These are phyloP conservation scores for Myotis davidii DNA, from an alignment of 2,113 vertebrate genomes.

Conservation along the genomic window DNA sequence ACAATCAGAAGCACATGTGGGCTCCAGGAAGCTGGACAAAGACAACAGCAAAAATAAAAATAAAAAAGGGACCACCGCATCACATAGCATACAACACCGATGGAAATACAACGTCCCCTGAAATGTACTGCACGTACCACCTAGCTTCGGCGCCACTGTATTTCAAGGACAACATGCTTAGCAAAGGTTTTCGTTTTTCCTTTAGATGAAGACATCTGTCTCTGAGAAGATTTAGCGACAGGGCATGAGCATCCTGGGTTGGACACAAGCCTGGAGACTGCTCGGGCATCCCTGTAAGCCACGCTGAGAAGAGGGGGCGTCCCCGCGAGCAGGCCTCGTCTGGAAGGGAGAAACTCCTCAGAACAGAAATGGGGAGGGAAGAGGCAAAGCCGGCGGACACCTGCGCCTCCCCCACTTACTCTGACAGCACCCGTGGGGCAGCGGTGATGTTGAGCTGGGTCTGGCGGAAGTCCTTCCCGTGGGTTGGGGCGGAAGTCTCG, in stretches of 20 bases:
- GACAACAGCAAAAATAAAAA: background rate
- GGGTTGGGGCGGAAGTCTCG: slow-evolving; percentile 9
- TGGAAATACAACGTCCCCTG: background rate
- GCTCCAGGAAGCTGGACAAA: background rate
- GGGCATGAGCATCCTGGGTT: background rate
- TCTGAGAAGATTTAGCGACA: background rate
- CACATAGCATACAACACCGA: background rate
- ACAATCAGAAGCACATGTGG: background rate
- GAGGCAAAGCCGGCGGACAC: background rate
- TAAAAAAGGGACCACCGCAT: background rate
- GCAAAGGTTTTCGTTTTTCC: background rate
- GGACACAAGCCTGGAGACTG: background rate
- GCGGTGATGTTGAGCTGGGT: slow-evolving; percentile 22
- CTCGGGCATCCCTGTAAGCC: background rate
- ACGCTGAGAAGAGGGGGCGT: background rate
- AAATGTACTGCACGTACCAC: background rate
- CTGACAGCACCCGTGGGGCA: background rate
- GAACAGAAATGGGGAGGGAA: background rate
- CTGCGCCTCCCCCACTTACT: background rate
- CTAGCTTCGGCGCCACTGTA: background rate
- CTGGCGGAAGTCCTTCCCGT: slow-evolving; percentile 29
- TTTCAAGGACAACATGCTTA: slow-evolving; percentile 6
- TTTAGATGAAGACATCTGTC: background rate
- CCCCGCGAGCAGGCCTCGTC: background rate
- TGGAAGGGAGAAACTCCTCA: background rate